These are phyloP conservation scores for Corythoichthys haematopterus DNA, from an alignment of 2,113 vertebrate species.

Conservation along the genomic window DNA sequence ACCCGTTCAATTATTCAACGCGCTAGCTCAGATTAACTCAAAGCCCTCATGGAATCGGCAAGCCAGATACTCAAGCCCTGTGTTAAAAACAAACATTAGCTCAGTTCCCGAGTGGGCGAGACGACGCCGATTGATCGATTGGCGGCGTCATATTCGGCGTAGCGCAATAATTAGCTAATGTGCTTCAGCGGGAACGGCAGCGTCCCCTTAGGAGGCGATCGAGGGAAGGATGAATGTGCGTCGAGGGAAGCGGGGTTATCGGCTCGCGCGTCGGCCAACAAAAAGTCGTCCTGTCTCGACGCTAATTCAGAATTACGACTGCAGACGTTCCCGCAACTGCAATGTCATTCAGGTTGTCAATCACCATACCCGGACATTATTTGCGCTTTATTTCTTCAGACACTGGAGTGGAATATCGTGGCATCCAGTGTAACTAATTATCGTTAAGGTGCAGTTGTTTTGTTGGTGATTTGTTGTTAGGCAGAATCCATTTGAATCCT, in stretches of 20 bases:
- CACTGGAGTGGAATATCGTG: background rate
- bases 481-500: background rate
- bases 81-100: conserved; percentile 9
- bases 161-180: conserved; percentile 50
- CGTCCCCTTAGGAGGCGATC: conserved; percentile 29
- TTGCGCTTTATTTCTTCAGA: background rate
- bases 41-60: background rate
- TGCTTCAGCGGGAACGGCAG: background rate
- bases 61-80: background rate
- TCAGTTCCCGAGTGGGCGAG: background rate
- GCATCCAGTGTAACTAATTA: background rate
- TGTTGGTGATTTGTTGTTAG: background rate
- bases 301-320: conserved; percentile 33
- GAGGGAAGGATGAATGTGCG: conserved; percentile 38
- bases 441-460: background rate
- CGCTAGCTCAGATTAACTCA: background rate
- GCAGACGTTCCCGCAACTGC: conserved; percentile 22
- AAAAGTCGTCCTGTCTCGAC: conserved; percentile 25
- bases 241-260: conserved; percentile 2
- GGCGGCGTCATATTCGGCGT: conserved; percentile 39
- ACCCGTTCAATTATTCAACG: background rate
- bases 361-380: background rate
- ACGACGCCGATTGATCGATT: conserved; percentile 33
- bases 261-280: conserved; percentile 26
- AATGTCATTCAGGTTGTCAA: background rate